Evolutionary conservation across 1,140 invertebrate species (phyloP).

Genomic region (Drosophila oshimai): DNA sequence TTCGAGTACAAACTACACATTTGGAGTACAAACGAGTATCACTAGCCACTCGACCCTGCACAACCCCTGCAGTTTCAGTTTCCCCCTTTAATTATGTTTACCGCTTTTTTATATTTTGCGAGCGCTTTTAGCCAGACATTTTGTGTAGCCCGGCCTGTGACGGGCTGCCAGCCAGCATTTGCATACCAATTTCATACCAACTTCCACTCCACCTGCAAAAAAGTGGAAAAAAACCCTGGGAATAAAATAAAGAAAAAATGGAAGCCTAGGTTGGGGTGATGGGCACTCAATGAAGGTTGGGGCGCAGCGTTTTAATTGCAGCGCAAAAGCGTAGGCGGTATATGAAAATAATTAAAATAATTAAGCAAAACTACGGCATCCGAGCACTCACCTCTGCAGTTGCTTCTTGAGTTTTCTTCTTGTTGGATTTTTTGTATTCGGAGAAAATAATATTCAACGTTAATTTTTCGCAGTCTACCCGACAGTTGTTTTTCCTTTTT

Average conservation of each 20-base stretch:
- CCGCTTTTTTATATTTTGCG: conserved; percentile 37
- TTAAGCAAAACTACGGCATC: conserved; percentile 71
- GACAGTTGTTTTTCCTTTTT: conserved; percentile 16
- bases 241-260: not conserved
- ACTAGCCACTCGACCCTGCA: conserved; percentile 29
- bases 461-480: conserved; percentile 28
- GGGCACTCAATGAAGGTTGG: conserved; percentile 54
- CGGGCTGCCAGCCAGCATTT: conserved; percentile 47
- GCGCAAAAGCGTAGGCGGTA: conserved; percentile 52
- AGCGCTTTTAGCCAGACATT: conserved; percentile 54
- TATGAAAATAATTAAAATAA: conserved; percentile 77
- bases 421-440: conserved; percentile 29
- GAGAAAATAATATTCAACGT: conserved; percentile 36
- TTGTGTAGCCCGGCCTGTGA: conserved; percentile 39
- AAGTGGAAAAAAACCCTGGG: conserved; percentile 27
- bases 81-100: conserved; percentile 61
- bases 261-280: conserved; percentile 4
- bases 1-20: conserved; percentile 25
- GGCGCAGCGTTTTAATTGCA: conserved; percentile 70
- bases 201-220: conserved; percentile 47
- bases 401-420: conserved; percentile 23
- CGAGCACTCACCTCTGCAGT: conserved; percentile 14
- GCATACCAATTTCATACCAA: conserved; percentile 63
- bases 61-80: not conserved
- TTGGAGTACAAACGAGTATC: conserved; percentile 3